A percentile compares a stretch with the other conserved stretches of the same genome.
These are phyloP conservation scores for Cephus nigrinus DNA, from an alignment of 2,888 invertebrate genomes.

Conservation along the genomic window DNA sequence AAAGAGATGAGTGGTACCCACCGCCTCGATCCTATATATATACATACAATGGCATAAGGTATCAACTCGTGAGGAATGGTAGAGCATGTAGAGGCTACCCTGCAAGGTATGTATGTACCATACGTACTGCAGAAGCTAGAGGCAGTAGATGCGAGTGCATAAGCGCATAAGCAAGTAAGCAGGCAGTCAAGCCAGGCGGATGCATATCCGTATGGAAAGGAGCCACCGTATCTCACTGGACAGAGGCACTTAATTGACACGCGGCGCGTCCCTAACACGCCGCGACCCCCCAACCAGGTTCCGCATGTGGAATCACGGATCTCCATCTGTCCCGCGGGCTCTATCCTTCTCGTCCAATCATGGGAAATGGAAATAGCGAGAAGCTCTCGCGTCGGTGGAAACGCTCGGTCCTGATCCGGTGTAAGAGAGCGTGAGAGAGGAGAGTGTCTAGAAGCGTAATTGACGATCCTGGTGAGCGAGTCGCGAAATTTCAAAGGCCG, in stretches of 20 bases:
- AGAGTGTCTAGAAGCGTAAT: conserved; percentile 11
- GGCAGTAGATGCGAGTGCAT: conserved; percentile 22
- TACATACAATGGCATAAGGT: conserved; percentile 6
- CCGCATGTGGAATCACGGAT: conserved; percentile 54
- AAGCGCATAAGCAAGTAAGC: conserved; percentile 16
- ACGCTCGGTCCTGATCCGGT: conserved; percentile 14
- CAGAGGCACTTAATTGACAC: conserved; percentile 66
- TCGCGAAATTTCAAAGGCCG: neutral
- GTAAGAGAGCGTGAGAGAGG: conserved; percentile 15
- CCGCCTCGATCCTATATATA: neutral
- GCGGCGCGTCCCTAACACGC: conserved; percentile 64
- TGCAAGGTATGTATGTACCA: conserved; percentile 8
- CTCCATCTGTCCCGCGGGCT: conserved; percentile 54
- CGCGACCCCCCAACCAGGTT: conserved; percentile 61
- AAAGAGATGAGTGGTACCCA: conserved; percentile 14
- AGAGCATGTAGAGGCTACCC: conserved; percentile 21
- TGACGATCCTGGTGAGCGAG: conserved; percentile 2
- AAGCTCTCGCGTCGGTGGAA: neutral
- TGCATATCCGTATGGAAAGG: conserved; percentile 59
- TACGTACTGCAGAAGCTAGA: conserved; percentile 11
- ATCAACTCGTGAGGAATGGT: conserved; percentile 22
- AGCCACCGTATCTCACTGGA: conserved; percentile 64
- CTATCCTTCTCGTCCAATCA: conserved; percentile 30
- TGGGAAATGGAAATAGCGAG: conserved; percentile 28
- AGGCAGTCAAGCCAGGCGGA: conserved; percentile 21